Evolutionary conservation across 2,797 vertebrate genomes (phyloP).

Genomic region (Gobionotothen gibberifrons): DNA sequence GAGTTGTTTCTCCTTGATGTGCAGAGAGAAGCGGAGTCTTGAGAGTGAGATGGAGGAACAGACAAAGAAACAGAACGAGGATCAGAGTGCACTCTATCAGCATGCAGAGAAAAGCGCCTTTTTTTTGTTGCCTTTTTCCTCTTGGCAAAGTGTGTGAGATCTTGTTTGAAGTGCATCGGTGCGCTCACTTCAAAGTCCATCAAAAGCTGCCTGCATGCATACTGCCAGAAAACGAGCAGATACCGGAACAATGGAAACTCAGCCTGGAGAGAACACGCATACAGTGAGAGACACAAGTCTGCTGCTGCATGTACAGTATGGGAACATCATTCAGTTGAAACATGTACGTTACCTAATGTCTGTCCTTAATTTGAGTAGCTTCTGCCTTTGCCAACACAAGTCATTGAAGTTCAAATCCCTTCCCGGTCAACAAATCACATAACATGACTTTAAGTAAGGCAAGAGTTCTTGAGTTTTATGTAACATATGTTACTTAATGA

Average conservation of each 20-base stretch:
- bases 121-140: slow-evolving; percentile 1
- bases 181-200: slow-evolving; percentile 64
- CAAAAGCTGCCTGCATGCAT: slow-evolving; percentile 18
- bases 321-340: background rate
- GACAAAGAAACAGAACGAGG: slow-evolving; percentile 39
- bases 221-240: slow-evolving; percentile 21
- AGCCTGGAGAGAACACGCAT: background rate
- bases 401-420: background rate
- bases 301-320: background rate
- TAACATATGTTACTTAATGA: background rate
- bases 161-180: slow-evolving; percentile 65
- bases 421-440: background rate
- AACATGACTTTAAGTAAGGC: background rate
- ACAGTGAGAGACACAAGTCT: background rate
- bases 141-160: slow-evolving; percentile 51
- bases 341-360: background rate
- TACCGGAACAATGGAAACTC: slow-evolving; percentile 9
- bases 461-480: background rate
- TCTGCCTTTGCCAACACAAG: background rate
- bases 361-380: slow-evolving; percentile 1
- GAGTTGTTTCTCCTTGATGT: slow-evolving; percentile 43
- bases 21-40: slow-evolving; percentile 32
- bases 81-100: slow-evolving; percentile 52
- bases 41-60: slow-evolving; percentile 42
- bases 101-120: slow-evolving; percentile 35